Evolutionary conservation across 2,888 invertebrate species (phyloP).

Genomic region (Portevinia maculata): DNA sequence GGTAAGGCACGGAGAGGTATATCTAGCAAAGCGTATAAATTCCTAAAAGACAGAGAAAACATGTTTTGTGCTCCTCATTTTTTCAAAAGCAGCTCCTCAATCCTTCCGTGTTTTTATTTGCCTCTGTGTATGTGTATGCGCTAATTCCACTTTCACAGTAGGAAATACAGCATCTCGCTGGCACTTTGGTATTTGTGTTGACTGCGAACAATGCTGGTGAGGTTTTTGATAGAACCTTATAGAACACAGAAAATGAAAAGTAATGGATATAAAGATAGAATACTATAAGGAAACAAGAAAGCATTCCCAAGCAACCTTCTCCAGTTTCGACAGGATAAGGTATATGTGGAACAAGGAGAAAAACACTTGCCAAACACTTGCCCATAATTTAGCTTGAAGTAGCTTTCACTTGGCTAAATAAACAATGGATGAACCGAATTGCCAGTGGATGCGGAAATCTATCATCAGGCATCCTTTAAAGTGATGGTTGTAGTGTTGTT

Average conservation of each 20-base stretch:
- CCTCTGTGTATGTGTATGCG: slow-evolving; percentile 18
- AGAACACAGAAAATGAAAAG: slow-evolving; percentile 18
- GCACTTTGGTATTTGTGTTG: slow-evolving; percentile 35
- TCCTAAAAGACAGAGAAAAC: slow-evolving; percentile 33
- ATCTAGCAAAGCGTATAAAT: slow-evolving; percentile 26
- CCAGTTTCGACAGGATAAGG: slow-evolving; percentile 22
- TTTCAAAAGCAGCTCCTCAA: slow-evolving; percentile 35
- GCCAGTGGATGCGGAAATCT: slow-evolving; percentile 65
- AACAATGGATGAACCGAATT: slow-evolving; percentile 58
- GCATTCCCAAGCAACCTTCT: neutral
- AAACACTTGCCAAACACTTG: slow-evolving; percentile 27
- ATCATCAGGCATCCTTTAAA: slow-evolving; percentile 41
- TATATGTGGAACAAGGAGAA: slow-evolving; percentile 31
- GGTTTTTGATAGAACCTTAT: neutral
- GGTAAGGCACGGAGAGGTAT: neutral
- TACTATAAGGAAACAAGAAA: neutral
- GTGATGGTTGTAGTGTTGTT: slow-evolving; percentile 17
- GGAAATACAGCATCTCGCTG: slow-evolving; percentile 10
- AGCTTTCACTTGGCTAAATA: slow-evolving; percentile 58
- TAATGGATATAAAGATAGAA: neutral
- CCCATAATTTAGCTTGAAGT: slow-evolving; percentile 34
- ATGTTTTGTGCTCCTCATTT: slow-evolving; percentile 7
- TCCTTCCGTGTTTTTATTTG: slow-evolving; percentile 54
- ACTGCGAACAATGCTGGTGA: slow-evolving; percentile 24
- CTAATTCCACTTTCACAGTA: slow-evolving; percentile 38